Percentiles rank a stretch among this genome's conserved stretches.
Conservation (phyloP, 2,113 vertebrate species). For the Cottus gobio region DNA sequence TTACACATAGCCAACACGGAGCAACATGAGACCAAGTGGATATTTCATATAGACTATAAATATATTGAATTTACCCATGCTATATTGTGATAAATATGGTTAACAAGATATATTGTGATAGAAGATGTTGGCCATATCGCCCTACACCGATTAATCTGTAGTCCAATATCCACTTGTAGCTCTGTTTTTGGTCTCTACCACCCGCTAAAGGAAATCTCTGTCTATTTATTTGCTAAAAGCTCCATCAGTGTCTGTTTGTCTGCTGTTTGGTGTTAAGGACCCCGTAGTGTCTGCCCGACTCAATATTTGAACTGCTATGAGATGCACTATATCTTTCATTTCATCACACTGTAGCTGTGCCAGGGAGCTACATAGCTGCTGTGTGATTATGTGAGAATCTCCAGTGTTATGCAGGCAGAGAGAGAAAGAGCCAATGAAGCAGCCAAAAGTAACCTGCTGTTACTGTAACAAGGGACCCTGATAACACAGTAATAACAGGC, state of each 20-base stretch:
- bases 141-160: not conserved
- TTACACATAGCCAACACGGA: not conserved
- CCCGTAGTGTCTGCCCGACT: not conserved
- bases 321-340: not conserved
- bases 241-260: not conserved
- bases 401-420: constrained; percentile 35
- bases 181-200: not conserved
- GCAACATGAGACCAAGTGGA: not conserved
- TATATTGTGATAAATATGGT: not conserved
- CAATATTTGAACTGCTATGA: not conserved
- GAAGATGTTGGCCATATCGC: not conserved
- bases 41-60: too few species aligned
- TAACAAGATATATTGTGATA: not conserved
- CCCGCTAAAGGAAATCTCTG: not conserved
- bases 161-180: not conserved
- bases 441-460: constrained; percentile 82
- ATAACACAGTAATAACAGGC: constrained; percentile 83
- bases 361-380: constrained; percentile 41
- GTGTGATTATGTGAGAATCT: constrained; percentile 24
- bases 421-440: constrained; percentile 58
- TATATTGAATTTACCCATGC: too few species aligned
- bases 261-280: not conserved
- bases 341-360: constrained; percentile 10
- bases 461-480: constrained; percentile 81
- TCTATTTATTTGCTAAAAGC: not conserved